Base-by-base conservation (phyloP, 2,113 vertebrate genomes). In the Anas platyrhynchos region DNA sequence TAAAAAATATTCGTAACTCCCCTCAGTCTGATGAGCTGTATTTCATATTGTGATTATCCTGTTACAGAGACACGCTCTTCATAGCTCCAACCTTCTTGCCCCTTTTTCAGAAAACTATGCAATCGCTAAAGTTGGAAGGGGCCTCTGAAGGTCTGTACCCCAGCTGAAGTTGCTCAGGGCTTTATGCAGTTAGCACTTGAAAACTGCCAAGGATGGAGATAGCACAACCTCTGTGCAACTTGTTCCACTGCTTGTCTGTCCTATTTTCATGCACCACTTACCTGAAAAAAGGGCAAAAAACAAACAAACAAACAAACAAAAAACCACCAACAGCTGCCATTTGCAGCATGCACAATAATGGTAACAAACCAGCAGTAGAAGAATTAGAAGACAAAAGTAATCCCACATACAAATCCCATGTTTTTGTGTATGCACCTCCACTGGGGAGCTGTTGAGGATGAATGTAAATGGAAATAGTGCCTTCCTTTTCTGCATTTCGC, bases 191-290 rank as follows among this genome's bases (percentile, higher is more conserved):
- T n/a, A 89, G n/a, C 23, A 1, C 36, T 82, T 34, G 25, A 32
- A 95, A 94, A 46, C 54, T 66, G 88, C 68, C 7, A 21, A 78
- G 88, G 81, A 48, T 32, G 61, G 61, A 62, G 73, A 11, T 43
- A 34, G 76, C 34, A 69, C 59, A 77, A 23, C 26, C 13, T 69
- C 55, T 67, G 16, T 66, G 46, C 81, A 93, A 78, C 91, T 84
- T 84, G 74, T 87, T 78, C 44, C 72, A 44, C 38, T 65, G 7
- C 71, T 67, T 83, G 61, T 23, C 52, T 91, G 59, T 54, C 84
- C 69, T 91, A 81, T 84, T 89, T 93, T 89, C 50, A 58, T 74
- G 56, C 50, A 66, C 4, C 0, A 3, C 55, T 22, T 32, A 50
- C 69, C 73, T 76, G 59, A 29, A 81, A 86, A 75, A 81, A 88